Evolutionary conservation across 2,797 vertebrate genomes (phyloP).

Genomic region (Glyptemys insculpta): DNA sequence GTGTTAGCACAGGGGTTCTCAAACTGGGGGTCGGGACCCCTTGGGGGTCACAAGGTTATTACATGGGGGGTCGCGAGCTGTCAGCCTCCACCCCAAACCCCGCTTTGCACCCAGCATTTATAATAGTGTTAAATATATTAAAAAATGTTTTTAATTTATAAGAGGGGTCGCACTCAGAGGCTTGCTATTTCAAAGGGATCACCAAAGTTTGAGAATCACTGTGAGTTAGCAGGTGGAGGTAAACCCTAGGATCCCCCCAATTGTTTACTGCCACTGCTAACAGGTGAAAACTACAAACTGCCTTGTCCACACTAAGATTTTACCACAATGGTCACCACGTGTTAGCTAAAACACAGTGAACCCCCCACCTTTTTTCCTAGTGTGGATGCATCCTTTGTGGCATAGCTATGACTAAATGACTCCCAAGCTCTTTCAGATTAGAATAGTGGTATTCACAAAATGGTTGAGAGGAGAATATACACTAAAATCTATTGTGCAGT

Average conservation of each 20-base stretch:
- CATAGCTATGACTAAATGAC: not conserved
- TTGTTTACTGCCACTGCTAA: not conserved
- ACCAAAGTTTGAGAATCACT: too few species aligned
- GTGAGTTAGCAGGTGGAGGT: too few species aligned
- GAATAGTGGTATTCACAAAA: not conserved
- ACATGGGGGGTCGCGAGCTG: too few species aligned
- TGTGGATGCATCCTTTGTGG: not conserved
- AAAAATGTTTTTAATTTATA: too few species aligned
- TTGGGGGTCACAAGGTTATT: too few species aligned
- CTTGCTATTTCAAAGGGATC: too few species aligned
- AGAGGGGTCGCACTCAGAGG: too few species aligned
- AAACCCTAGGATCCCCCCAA: not conserved
- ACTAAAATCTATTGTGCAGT: not conserved
- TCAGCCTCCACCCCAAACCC: too few species aligned
- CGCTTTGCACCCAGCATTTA: too few species aligned
- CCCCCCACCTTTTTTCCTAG: not conserved
- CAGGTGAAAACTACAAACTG: not conserved
- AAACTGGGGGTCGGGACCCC: too few species aligned
- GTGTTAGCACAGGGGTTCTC: too few species aligned
- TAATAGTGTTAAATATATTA: too few species aligned
- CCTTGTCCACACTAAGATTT: not conserved
- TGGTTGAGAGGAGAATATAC: not conserved
- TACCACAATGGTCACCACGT: not conserved
- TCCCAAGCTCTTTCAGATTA: not conserved
- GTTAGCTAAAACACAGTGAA: constrained; percentile 14